Conservation (phyloP, 1,140 invertebrate genomes). For the Polypedilum vanderplanki region DNA sequence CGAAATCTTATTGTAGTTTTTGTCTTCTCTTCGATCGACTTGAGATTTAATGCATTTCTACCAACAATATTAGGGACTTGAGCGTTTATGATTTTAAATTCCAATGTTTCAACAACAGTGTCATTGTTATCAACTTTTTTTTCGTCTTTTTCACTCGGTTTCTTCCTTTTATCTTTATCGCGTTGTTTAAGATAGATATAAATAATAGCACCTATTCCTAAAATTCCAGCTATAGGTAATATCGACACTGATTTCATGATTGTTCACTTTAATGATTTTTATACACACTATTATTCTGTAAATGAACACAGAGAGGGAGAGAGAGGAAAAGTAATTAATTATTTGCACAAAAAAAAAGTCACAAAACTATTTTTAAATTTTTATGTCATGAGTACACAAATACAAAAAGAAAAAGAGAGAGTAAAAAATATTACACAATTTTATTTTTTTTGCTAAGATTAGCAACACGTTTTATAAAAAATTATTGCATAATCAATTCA, state of each 20-base stretch:
- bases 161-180: conserved; percentile 34
- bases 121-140: conserved; percentile 36
- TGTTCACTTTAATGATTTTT: neutral
- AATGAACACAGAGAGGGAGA: neutral
- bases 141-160: conserved; percentile 40
- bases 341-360: neutral
- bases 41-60: conserved; percentile 57
- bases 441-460: no score
- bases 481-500: no score
- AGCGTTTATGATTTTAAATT: conserved; percentile 47
- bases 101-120: conserved; percentile 37
- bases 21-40: conserved; percentile 61
- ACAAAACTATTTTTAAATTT: neutral
- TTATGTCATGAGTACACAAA: neutral
- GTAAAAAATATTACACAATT: no score
- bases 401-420: neutral
- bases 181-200: neutral
- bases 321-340: neutral
- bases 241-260: conserved; percentile 14
- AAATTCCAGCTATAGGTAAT: neutral
- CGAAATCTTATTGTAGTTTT: conserved; percentile 62
- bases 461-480: no score
- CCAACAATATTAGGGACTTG: conserved; percentile 48
- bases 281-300: neutral
- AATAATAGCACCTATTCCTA: neutral